phyloP scores from a whole-genome alignment of 1,140 invertebrate species.

The Drosophila prosaltans region DNA sequence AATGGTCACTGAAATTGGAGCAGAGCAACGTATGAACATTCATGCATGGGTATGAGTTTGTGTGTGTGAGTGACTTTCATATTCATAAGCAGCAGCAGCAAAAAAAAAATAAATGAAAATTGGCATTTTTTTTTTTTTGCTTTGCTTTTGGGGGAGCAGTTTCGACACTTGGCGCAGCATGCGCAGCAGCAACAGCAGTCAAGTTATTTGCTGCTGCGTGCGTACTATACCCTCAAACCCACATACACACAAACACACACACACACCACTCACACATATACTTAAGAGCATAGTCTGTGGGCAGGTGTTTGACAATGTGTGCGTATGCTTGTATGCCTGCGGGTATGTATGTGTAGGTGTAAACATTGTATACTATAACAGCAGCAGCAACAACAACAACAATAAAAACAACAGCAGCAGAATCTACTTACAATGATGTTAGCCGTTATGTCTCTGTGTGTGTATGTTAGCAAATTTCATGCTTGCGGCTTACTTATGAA shows the following conservation, averaged over 20 bases:
- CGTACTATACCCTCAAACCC: constrained; percentile 56
- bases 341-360: constrained; percentile 31
- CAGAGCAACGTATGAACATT: constrained; percentile 40
- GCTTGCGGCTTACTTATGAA: neutral
- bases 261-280: neutral
- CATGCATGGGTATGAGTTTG: constrained; percentile 36
- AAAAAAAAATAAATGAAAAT: constrained; percentile 65
- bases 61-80: constrained; percentile 59
- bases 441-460: neutral
- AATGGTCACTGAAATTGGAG: constrained; percentile 66
- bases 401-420: neutral
- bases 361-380: constrained; percentile 24
- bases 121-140: constrained; percentile 60
- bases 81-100: constrained; percentile 63
- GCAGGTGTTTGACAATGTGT: constrained; percentile 53
- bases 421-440: constrained; percentile 2
- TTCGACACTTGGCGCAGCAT: constrained; percentile 68
- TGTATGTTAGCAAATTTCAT: neutral
- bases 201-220: constrained; percentile 76
- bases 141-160: constrained; percentile 68
- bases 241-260: constrained; percentile 25
- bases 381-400: constrained; percentile 11
- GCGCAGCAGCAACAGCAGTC: constrained; percentile 66
- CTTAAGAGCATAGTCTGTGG: neutral
- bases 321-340: constrained; percentile 44